A percentile compares a stretch with the other conserved stretches of the same genome.
Evolutionary conservation across 2,888 invertebrate species (phyloP).

Genomic region (Enchytraeus crypticus): DNA sequence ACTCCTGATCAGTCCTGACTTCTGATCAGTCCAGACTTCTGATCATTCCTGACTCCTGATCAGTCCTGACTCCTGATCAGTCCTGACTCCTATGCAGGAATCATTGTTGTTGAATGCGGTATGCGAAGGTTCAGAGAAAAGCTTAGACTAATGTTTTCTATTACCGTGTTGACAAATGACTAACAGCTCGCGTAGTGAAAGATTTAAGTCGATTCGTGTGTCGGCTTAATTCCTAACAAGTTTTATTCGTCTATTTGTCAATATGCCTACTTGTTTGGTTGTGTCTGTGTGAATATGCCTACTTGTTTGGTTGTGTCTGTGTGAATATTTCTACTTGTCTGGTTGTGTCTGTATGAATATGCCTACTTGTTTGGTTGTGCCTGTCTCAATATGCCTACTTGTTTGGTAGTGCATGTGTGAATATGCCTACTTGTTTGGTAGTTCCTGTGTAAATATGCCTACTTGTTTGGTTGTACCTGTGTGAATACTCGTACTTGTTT

Average conservation of each 20-base stretch:
- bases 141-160: too few species aligned
- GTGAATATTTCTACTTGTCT: not conserved
- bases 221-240: too few species aligned
- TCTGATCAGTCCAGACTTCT: too few species aligned
- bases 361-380: not conserved
- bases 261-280: not conserved
- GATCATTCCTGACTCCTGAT: too few species aligned
- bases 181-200: too few species aligned
- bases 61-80: too few species aligned
- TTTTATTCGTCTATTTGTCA: not conserved
- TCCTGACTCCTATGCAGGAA: too few species aligned
- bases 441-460: not conserved
- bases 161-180: too few species aligned
- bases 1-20: too few species aligned
- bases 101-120: too few species aligned
- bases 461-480: not conserved
- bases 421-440: not conserved
- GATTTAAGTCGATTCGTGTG: too few species aligned
- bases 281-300: not conserved
- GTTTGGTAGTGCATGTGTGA: not conserved
- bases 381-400: not conserved
- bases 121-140: too few species aligned
- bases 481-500: not conserved
- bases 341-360: not conserved
- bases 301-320: not conserved